Evolutionary conservation across 1,140 invertebrate species (phyloP).

Genomic region (Antheraea mylitta): DNA sequence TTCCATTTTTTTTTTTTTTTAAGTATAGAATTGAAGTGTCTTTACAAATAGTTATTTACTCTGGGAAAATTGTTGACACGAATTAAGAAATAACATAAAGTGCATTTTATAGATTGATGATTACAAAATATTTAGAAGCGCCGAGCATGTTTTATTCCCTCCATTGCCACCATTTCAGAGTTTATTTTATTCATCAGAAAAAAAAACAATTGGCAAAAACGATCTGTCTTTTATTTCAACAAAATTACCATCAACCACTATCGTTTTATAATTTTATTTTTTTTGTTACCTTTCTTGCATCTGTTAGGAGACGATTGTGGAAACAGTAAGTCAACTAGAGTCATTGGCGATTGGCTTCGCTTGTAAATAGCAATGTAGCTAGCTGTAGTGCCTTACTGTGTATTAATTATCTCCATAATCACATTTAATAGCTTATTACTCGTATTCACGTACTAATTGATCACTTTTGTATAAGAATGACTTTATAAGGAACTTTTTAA

Average conservation of each 20-base stretch:
- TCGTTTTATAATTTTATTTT: constrained; percentile 70
- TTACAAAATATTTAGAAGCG: neutral
- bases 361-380: constrained; percentile 62
- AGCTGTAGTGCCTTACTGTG: constrained; percentile 34
- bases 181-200: neutral
- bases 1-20: too few relatives aligned
- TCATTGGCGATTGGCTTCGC: constrained; percentile 71
- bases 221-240: constrained; percentile 24
- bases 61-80: neutral
- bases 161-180: constrained; percentile 16
- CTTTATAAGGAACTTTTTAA: too few relatives aligned
- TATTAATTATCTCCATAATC: constrained; percentile 1
- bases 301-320: constrained; percentile 78
- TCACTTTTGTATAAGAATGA: too few relatives aligned
- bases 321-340: constrained; percentile 75
- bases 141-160: neutral
- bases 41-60: neutral
- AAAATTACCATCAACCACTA: constrained; percentile 54
- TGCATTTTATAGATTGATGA: neutral
- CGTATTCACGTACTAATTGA: too few relatives aligned
- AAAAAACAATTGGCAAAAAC: constrained; percentile 2
- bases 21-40: neutral
- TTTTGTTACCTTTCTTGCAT: constrained; percentile 75
- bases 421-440: constrained; percentile 1
- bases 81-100: neutral